These are phyloP conservation scores for Lordiphosa andalusiaca DNA, from an alignment of 2,888 invertebrate genomes.

Conservation along the genomic window DNA sequence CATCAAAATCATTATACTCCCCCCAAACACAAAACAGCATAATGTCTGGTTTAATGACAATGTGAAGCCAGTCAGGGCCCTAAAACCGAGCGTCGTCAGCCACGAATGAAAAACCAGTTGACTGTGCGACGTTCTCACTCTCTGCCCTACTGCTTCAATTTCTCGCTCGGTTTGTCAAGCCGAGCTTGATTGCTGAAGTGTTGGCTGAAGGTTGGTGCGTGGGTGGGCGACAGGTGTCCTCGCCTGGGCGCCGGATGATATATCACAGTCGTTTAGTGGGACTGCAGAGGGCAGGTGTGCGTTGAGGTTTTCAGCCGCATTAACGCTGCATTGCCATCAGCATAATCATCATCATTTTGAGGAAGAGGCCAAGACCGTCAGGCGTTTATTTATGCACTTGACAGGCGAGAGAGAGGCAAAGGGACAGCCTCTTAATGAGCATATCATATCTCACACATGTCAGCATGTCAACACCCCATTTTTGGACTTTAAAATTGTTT, in stretches of 20 bases:
- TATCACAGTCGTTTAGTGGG: conserved; percentile 47
- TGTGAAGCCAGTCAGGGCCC: conserved; percentile 4
- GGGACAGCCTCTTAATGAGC: conserved; percentile 50
- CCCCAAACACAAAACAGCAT: background rate
- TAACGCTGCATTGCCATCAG: conserved; percentile 49
- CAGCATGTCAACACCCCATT: conserved; percentile 29
- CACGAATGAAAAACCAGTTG: conserved; percentile 41
- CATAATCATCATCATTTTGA: conserved; percentile 35
- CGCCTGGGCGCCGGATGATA: conserved; percentile 30
- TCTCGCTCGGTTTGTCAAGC: conserved; percentile 36
- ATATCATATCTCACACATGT: conserved; percentile 64
- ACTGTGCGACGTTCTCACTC: conserved; percentile 22
- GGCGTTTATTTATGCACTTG: conserved; percentile 68
- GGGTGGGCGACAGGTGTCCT: conserved; percentile 41
- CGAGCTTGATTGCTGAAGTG: conserved; percentile 34
- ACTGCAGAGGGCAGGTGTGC: conserved; percentile 35
- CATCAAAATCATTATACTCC: too few species aligned
- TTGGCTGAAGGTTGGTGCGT: conserved; percentile 15
- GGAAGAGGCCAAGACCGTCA: conserved; percentile 18
- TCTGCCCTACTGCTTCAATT: conserved; percentile 39
- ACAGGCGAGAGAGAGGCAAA: conserved; percentile 36
- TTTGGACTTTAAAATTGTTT: conserved; percentile 35
- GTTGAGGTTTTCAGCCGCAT: conserved; percentile 43
- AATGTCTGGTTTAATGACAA: conserved; percentile 20
- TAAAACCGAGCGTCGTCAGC: background rate